Conservation (phyloP, 2,888 invertebrate genomes). For the Pseudococcus viburni region DNA sequence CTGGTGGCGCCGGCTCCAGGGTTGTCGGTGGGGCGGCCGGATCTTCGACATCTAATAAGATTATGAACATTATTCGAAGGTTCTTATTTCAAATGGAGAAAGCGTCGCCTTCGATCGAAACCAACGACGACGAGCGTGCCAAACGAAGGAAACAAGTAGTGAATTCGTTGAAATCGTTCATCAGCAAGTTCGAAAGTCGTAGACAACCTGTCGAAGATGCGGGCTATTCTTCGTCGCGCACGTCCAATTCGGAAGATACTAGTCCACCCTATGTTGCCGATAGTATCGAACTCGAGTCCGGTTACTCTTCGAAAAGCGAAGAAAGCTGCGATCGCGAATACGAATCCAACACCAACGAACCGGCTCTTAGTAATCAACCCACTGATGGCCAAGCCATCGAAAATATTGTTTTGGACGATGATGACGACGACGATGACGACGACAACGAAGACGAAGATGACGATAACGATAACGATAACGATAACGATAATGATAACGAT, state of each 20-base stretch:
- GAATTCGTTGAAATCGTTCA: neutral
- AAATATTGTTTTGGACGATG: neutral
- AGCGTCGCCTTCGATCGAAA: neutral
- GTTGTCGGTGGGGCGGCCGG: neutral
- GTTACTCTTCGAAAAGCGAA: conserved; percentile 34
- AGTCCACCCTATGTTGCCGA: neutral
- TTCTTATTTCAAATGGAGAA: neutral
- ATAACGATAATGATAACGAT: neutral
- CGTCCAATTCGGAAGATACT: neutral
- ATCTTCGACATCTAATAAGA: neutral
- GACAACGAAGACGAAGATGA: neutral
- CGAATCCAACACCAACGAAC: neutral
- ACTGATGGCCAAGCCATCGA: neutral
- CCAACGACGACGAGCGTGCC: neutral
- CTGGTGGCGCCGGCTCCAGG: neutral
- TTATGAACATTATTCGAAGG: neutral
- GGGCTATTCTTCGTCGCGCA: neutral
- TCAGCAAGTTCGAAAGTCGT: neutral
- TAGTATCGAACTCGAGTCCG: neutral
- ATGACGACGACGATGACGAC: neutral
- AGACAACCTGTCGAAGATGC: neutral
- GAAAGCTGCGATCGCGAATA: neutral
- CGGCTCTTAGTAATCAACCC: neutral
- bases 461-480: neutral
- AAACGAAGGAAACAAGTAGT: neutral